Base-by-base conservation (phyloP, 2,797 vertebrate genomes). In the Peromyscus nudipes region DNA sequence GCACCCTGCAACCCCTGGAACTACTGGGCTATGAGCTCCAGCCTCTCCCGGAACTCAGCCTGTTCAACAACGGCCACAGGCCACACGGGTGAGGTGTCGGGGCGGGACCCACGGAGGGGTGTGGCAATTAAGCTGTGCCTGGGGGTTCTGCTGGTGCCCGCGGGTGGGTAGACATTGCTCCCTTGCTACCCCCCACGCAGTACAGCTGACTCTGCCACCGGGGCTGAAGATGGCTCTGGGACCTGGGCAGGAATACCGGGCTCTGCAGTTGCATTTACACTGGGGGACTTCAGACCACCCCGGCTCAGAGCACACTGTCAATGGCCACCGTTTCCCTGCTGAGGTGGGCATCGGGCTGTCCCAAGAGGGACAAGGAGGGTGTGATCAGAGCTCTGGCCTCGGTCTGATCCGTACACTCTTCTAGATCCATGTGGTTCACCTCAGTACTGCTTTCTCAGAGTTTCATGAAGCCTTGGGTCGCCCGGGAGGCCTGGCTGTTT, bases 371-470 rank as follows among this genome's bases (percentile, higher is more conserved):
- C n/a, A 1, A 49, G 43, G n/a, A 6, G 46, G 67, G 14, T 55
- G 7, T 31, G 75, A 11, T 81, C 25, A 1, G 73, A 55, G 49
- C 34, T 14, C 10, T n/a, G 57, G 77, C 67, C 13, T 25, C 9
- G 9, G 4, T 40, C 37, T 91, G 60, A 52, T 49, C 52, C 9
- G 5, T 37, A 0, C 13, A 64, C 69, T n/a, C 49, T 93, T 98
- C 23, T 97, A 99, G 99, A 98, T 99, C 93, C 99, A 99, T 0
- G 98, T 99, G 87, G 99, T 99, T 96, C 99, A 99, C 95, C 99
- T 99, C 98, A 99, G 99, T 97, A 98, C 98, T 8, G 98, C 98
- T 62, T 99, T 99, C 43, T 40, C 95, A 5, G 97, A 57, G 93
- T 7, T 99, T 2, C 14, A 73, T 0, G 98, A 98, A 40, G 99